Base-by-base conservation (phyloP, 2,888 invertebrate species). In the Pseudococcus longispinus region DNA sequence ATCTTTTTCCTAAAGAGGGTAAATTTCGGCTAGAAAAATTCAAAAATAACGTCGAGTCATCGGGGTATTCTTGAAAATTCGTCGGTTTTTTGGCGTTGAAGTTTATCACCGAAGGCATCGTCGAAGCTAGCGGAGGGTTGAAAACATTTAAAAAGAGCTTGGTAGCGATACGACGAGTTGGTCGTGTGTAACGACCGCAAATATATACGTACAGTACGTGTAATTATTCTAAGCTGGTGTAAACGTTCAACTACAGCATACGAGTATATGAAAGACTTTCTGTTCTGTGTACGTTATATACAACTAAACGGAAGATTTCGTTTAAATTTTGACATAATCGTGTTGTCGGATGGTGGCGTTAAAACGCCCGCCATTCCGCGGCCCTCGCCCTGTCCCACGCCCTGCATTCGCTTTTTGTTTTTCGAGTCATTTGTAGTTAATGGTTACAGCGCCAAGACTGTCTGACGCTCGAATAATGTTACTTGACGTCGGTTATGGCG, bases 401-500 rank as follows among this genome's bases (percentile, higher is more conserved):
- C 60, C 13, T 23, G 20, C 51, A 23, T 18, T 55, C 55, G 55
- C 55, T n/a, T 65, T 70, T 70, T 70, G 70, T 70, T 70, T 70
- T 70, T 11, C 70, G 70, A 70, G 70, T 70, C 70, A 70, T 70
- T 70, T 70, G 70, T 70, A 70, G 70, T 70, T 70, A 70, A 70
- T 70, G 70, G 70, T 70, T 70, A 70, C 70, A 70, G 70, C 70
- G 70, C 70, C 70, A 70, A 70, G 70, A 70, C 70, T 70, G 70
- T 70, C 70, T 70, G 70, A 32, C 70, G 70, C 70, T 29, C 70
- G 70, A 70, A 70, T 70, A 70, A 70, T 70, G 70, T 70, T 70
- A 70, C 70, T 70, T 29, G 70, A 70, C 70, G 70, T 70, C 29
- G 70, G 29, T 29, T 70, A 26, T 29, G 70, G 70, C 70, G 60